Percentiles rank a stretch among this genome's conserved stretches.
These are phyloP conservation scores for Liopterus haemorrhoidalis DNA, from an alignment of 2,888 invertebrate genomes.

Conservation along the genomic window DNA sequence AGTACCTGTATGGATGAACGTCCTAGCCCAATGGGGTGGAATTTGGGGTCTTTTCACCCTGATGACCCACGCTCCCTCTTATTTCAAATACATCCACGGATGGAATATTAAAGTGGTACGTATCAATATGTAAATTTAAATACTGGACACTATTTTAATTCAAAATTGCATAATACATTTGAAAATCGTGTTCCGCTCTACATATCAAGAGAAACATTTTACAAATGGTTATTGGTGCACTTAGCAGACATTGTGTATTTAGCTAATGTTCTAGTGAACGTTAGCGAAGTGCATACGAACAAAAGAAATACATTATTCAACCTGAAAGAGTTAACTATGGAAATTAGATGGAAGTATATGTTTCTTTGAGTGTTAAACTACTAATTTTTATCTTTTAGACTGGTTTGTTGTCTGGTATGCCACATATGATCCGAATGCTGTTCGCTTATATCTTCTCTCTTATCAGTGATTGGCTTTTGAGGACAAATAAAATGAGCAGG, in stretches of 20 bases:
- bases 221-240: too few species aligned
- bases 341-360: too few species aligned
- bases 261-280: too few species aligned
- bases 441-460: constrained; percentile 55
- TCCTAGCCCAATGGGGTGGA: constrained; percentile 59
- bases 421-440: constrained; percentile 55
- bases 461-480: constrained; percentile 55
- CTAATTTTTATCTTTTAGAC: constrained; percentile 49
- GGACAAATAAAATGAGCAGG: constrained; percentile 51
- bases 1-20: constrained; percentile 58
- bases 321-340: too few species aligned
- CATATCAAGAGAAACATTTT: not conserved
- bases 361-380: too few species aligned
- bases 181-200: not conserved
- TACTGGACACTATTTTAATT: not conserved
- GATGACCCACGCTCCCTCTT: constrained; percentile 65
- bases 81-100: constrained; percentile 62
- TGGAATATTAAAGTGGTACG: constrained; percentile 61
- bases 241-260: too few species aligned
- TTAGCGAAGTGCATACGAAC: too few species aligned
- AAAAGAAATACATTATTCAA: too few species aligned
- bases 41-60: constrained; percentile 65
- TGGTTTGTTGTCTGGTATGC: constrained; percentile 58
- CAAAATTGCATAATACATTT: not conserved
- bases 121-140: constrained; percentile 10